Base-by-base conservation (phyloP, 2,888 invertebrate species). In the Capitulum mitella region DNA sequence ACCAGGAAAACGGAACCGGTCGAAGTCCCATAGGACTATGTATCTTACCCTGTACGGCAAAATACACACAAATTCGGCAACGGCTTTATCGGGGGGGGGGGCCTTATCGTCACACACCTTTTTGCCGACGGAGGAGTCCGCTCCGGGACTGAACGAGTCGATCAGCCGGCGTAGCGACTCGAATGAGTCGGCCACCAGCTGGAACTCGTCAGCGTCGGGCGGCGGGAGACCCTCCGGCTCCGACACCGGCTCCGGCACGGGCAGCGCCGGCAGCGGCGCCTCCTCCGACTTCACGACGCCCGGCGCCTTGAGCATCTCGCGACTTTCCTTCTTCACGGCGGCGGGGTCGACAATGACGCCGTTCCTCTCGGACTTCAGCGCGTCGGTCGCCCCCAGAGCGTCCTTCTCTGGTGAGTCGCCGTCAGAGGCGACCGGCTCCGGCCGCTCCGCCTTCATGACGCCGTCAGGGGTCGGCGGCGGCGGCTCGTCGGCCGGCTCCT, bases 181-280 rank as follows among this genome's bases (percentile, higher is more conserved):
- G 51, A 80, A 78, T 3, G 79, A 75, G 75, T 80, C 81, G 19
- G 78, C 80, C 16, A 81, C 81, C 51, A 81, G 51, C 40, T 58
- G 64, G 54, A 80, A 81, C 43, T 80, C 78, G 19, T 79, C 75
- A 6, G 78, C 51, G 78, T 79, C 77, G 1, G 80, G 79, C 29
- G 29, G 1, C 5, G 76, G 46, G 29, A 76, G 29, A 12, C 29
- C 6, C 32, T n/a, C 29, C 14, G 46, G 46, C 19, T 76, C 76
- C 16, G 43, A 22, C 46, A 76, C 43, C 46, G 3, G 46, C n/a
- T 76, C 76, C 16, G 76, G 76, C 76, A 46, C 46, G 29, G 48
- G 29, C 76, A 76, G 76, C 40, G 19, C 29, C 29, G 48, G 46
- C 76, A 46, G 46, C 22, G 6, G 37, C 46, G 1, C 32, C 40